Evolutionary conservation across 1,140 invertebrate species (phyloP).

Genomic region (Euura saliciscinereae): DNA sequence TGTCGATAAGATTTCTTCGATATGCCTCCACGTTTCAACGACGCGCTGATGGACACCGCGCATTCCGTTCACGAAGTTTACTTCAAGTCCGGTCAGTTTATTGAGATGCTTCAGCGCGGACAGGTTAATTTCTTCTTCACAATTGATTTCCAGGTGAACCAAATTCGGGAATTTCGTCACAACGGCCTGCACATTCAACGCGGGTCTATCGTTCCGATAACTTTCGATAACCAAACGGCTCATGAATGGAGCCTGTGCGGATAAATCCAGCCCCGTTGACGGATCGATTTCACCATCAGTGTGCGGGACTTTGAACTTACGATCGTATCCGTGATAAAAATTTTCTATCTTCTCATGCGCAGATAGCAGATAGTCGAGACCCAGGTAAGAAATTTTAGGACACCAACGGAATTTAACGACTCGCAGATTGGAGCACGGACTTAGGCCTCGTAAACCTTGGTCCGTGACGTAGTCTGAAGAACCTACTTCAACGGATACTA

Average conservation of each 20-base stretch:
- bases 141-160: not conserved
- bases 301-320: not conserved
- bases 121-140: not conserved
- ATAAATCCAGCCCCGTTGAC: not conserved
- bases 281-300: not conserved
- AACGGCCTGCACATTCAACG: not conserved
- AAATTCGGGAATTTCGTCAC: not conserved
- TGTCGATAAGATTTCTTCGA: no score
- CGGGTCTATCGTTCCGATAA: not conserved
- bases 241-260: not conserved
- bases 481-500: not conserved
- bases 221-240: not conserved
- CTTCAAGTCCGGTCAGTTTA: not conserved
- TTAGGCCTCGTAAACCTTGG: not conserved
- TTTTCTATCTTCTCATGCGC: no score
- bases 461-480: not conserved
- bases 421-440: not conserved
- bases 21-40: no score
- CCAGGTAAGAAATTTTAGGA: not conserved
- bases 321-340: not conserved
- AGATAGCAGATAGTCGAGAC: not conserved
- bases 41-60: no score
- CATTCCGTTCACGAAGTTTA: no score
- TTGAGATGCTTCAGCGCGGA: not conserved
- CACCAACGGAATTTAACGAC: not conserved